phyloP scores from a whole-genome alignment of 2,797 vertebrate species.

The Anableps anableps region DNA sequence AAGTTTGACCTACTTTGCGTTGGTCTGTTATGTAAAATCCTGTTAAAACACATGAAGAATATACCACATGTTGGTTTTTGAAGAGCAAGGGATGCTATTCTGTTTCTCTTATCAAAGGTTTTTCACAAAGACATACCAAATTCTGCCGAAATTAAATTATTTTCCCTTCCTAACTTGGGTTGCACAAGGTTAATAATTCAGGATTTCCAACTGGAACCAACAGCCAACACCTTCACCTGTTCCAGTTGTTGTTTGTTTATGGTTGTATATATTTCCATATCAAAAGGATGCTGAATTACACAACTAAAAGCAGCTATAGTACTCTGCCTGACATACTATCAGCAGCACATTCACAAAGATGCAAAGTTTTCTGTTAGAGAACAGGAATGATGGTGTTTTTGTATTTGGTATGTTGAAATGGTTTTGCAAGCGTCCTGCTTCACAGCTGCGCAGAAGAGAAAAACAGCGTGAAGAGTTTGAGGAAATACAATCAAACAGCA shows the following conservation, averaged over 20 bases:
- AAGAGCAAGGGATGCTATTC: neutral
- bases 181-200: neutral
- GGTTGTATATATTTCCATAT: neutral
- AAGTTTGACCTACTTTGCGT: neutral
- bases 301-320: neutral
- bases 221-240: too few species aligned
- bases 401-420: neutral
- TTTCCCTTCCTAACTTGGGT: neutral
- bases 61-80: neutral
- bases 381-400: slow-evolving; percentile 15
- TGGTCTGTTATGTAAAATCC: neutral
- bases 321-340: neutral
- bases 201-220: neutral
- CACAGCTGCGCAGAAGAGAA: neutral
- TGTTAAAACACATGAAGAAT: neutral
- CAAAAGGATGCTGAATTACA: neutral
- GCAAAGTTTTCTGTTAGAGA: slow-evolving; percentile 28
- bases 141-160: neutral
- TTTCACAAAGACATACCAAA: neutral
- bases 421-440: neutral
- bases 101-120: neutral
- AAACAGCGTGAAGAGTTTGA: neutral
- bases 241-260: neutral
- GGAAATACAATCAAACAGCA: slow-evolving; percentile 11
- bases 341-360: slow-evolving; percentile 10